These are phyloP conservation scores for Chelonia mydas DNA, from an alignment of 2,797 vertebrate species.

Conservation along the genomic window DNA sequence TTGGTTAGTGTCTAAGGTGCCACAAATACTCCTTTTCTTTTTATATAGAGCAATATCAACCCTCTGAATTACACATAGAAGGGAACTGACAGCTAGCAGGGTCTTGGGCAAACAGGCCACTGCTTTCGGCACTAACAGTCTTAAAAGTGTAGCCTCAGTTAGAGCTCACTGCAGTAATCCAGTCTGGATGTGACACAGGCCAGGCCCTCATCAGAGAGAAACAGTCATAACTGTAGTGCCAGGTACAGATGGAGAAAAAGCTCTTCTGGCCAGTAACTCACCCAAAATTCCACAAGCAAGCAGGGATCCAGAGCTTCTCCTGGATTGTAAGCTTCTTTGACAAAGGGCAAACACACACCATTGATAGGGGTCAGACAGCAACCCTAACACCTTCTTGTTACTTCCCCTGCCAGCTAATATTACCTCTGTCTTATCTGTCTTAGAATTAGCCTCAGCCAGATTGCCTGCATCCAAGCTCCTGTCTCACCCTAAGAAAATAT, in stretches of 20 bases:
- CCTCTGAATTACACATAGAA: neutral
- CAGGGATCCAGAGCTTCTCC: neutral
- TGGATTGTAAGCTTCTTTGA: neutral
- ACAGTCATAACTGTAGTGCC: fast-evolving
- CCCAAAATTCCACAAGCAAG: neutral
- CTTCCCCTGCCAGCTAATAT: neutral
- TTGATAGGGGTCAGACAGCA: neutral
- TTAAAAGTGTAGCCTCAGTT: neutral
- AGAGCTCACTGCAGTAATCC: neutral
- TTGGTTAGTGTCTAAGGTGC: no score
- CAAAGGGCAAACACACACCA: neutral
- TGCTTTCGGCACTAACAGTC: neutral
- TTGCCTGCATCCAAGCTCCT: neutral
- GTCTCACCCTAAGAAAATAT: neutral
- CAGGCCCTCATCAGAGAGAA: neutral
- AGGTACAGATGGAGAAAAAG: neutral
- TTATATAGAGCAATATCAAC: neutral
- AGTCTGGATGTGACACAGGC: neutral
- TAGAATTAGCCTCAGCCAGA: neutral
- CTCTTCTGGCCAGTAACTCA: neutral
- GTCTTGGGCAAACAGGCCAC: neutral
- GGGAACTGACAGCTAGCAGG: neutral
- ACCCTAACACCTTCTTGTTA: neutral
- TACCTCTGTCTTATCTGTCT: neutral
- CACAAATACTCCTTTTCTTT: no score